phyloP scores from a whole-genome alignment of 2,113 vertebrate species.

The Ariopsis seemanni region DNA sequence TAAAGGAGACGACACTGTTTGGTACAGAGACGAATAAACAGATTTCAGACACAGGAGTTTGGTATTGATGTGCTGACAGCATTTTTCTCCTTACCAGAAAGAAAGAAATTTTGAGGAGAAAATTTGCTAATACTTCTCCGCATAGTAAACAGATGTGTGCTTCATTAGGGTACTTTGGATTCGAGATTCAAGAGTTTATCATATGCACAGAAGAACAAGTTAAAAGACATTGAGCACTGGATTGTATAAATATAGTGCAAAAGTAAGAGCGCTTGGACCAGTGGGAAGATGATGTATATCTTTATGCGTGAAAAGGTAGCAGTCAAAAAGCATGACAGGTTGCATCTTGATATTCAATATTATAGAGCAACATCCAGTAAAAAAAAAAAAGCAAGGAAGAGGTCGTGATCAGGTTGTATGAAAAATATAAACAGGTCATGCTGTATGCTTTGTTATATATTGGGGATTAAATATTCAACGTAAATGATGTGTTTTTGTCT shows the following conservation, averaged over 20 bases:
- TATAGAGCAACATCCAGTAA: background rate
- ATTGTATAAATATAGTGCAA: background rate
- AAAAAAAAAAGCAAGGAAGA: background rate
- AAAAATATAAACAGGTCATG: constrained; percentile 5
- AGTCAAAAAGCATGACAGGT: background rate
- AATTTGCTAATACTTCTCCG: constrained; percentile 27
- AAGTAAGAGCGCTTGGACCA: too few relatives aligned
- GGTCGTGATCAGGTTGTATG: background rate
- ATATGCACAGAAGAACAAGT: background rate
- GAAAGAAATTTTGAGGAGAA: constrained; percentile 8
- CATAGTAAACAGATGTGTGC: constrained; percentile 20
- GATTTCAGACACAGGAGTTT: constrained; percentile 3
- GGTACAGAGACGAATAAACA: background rate
- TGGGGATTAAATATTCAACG: background rate
- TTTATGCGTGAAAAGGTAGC: background rate
- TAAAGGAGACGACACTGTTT: background rate
- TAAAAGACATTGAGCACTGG: background rate
- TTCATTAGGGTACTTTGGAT: constrained; percentile 10
- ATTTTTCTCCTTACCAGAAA: background rate
- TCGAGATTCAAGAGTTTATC: background rate
- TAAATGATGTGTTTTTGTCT: constrained; percentile 20
- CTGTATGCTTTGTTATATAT: background rate
- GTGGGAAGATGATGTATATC: background rate
- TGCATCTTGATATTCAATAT: background rate
- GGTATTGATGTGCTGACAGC: background rate